phyloP scores from a whole-genome alignment of 2,888 invertebrate genomes.

The Erpobdella octoculata region DNA sequence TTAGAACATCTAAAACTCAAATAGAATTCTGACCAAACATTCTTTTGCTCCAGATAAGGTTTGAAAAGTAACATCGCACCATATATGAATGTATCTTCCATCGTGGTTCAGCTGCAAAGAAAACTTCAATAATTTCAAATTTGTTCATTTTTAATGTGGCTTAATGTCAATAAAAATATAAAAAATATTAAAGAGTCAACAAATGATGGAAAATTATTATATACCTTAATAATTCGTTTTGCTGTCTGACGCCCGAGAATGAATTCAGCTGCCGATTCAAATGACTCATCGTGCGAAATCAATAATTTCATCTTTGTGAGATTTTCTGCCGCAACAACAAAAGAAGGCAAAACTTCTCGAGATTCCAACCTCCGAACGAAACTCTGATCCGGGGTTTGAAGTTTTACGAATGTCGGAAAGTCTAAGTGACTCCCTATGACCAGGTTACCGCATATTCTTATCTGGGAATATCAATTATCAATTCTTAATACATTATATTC shows the following conservation, averaged over 20 bases:
- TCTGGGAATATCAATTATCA: background rate
- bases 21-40: background rate
- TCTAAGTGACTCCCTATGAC: background rate
- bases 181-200: background rate
- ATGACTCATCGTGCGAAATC: background rate
- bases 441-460: background rate
- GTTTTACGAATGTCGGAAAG: background rate
- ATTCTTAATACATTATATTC: background rate
- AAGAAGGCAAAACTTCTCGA: background rate
- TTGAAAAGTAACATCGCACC: background rate
- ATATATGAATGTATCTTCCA: background rate
- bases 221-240: background rate
- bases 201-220: background rate
- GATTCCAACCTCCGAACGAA: background rate
- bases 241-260: background rate
- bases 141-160: too few relatives aligned
- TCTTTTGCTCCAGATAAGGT: background rate
- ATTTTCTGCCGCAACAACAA: background rate
- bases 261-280: background rate
- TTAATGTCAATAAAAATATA: too few relatives aligned
- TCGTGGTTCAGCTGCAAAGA: background rate
- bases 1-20: too few relatives aligned
- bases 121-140: too few relatives aligned
- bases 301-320: background rate
- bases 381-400: background rate